Percentiles rank a stretch among this genome's conserved stretches.
These are phyloP conservation scores for Hydropotes inermis DNA, from an alignment of 2,113 vertebrate genomes.

Conservation along the genomic window DNA sequence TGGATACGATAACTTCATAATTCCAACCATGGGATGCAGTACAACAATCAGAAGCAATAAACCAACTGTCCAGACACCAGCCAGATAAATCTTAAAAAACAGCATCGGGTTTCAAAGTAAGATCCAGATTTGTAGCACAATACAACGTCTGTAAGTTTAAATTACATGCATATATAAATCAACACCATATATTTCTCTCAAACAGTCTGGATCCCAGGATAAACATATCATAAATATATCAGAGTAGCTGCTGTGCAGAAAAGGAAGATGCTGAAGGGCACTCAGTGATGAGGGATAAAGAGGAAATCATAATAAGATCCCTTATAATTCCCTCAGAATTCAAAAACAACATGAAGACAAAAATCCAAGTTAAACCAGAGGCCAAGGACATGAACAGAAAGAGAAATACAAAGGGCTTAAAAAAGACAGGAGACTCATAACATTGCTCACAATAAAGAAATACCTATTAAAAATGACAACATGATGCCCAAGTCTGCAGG, in stretches of 20 bases:
- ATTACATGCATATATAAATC: neutral
- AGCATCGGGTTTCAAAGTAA: neutral
- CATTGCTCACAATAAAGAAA: neutral
- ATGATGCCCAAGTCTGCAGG: neutral
- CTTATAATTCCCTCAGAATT: neutral
- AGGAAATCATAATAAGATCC: neutral
- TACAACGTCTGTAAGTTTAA: neutral
- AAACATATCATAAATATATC: neutral
- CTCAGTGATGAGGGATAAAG: neutral
- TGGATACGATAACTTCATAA: rapidly evolving
- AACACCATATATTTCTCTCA: neutral
- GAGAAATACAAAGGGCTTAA: neutral
- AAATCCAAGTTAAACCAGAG: neutral
- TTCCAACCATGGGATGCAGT: neutral
- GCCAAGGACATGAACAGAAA: neutral
- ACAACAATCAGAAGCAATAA: neutral
- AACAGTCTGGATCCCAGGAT: neutral
- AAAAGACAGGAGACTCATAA: neutral
- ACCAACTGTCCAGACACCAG: neutral
- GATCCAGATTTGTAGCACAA: neutral
- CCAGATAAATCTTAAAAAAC: neutral
- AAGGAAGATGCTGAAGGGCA: neutral
- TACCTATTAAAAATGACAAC: rapidly evolving
- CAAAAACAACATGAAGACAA: neutral
- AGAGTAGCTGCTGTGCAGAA: no score